Evolutionary conservation across 1,140 invertebrate genomes (phyloP), one percentile per base, ranked within the genome.

Genomic region (Penaeus chinensis): DNA sequence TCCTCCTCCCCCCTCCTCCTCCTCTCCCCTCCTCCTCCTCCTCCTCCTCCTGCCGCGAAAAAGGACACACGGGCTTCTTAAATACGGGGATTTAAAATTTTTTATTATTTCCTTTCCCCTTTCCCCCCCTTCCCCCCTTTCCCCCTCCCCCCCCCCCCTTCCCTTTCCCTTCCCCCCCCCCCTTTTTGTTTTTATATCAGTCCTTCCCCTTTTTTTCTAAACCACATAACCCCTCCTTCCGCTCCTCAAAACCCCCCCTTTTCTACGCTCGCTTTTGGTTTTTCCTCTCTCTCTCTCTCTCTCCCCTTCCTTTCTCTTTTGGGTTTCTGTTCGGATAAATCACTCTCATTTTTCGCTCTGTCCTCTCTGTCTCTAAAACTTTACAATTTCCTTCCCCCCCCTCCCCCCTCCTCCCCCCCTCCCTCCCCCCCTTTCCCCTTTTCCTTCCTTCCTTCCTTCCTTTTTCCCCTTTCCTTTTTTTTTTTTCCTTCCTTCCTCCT

Each of bases 1-100:
- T 63, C 66, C 63, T 69, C 81, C 66, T 63, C 54, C 81, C 22
- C 81, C 27, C 63, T 63, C 61, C 63, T n/a, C n/a, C 63, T n/a
- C 63, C 63, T n/a, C 63, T n/a, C 63, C 16, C 63, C 63, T n/a
- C 63, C 16, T 65, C 63, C 16, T 65, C n/a, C 16, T 65, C 63
- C 63, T 65, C 63, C 63, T 65, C n/a, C n/a, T 65, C 63, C 63
- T n/a, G 16, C 63, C 63, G 63, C 63, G 63, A 65, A n/a, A n/a
- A 65, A 65, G 16, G 63, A 65, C 16, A 65, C 63, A 65, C 63
- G 16, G n/a, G n/a, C 63, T 18, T n/a, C 16, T 65, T 18, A n/a
- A n/a, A 65, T 65, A n/a, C 16, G n/a, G n/a, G n/a, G n/a, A n/a
- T n/a, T n/a, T n/a, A n/a, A n/a, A n/a, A n/a, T n/a, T n/a, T n/a